Evolutionary conservation across 2,888 invertebrate species (phyloP), one percentile per base, ranked within the genome.

Genomic region (Microctonus brassicae): DNA sequence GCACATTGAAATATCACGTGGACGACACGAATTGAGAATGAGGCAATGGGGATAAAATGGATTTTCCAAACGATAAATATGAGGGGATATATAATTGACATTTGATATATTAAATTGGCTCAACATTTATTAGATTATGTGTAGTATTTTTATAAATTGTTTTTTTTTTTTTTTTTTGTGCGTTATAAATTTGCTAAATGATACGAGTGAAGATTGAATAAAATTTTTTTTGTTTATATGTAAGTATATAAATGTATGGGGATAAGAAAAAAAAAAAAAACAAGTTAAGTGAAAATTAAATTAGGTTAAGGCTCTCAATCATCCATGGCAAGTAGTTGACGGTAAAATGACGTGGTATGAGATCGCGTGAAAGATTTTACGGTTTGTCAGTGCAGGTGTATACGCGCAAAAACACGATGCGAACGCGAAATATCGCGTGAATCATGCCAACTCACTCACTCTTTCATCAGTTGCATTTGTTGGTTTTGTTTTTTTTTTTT

Each of bases 331-430:
- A 63, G 69, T n/a, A 69, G 69, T 73, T 57, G 71, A 62, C 61
- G 63, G 29, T 22, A 60, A 63, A 55, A 58, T 66, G 42, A 71
- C 66, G 72, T 66, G 58, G 69, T 68, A 70, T 60, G 73, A 66
- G 65, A 69, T 34, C 70, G 72, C 72, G 69, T 67, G 57, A 75
- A 73, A 75, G 69, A 73, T 77, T 76, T 76, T 58, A 69, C 72
- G 70, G 73, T 70, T 69, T 77, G 73, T 72, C 77, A 70, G 74
- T 72, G 75, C 75, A 77, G 77, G 75, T 76, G 77, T 64, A 66
- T 73, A 26, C 68, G 70, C 74, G 76, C 75, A 77, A 75, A 75
- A 29, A 29, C 7, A 29, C 73, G 24, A n/a, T n/a, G 61, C 36
- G 60, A 68, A 76, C 67, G 66, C 58, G 73, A 74, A 77, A n/a